Percentiles rank a stretch among this genome's conserved stretches.
These are phyloP conservation scores for Pantherophis alleghaniensis DNA, from an alignment of 2,797 vertebrate species.

Conservation along the genomic window DNA sequence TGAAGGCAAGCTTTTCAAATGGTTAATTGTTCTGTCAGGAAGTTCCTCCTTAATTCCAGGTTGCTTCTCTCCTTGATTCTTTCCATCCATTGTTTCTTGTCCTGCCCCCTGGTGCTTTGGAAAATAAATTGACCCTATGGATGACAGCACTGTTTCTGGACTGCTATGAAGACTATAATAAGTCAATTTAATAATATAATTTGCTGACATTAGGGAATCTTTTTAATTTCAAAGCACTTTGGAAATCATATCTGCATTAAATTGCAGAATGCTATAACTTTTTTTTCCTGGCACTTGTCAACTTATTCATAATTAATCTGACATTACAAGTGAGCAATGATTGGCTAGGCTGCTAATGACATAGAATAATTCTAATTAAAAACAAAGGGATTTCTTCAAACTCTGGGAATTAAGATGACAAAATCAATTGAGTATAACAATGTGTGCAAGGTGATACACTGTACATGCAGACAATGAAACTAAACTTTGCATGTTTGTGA, in stretches of 20 bases:
- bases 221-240: background rate
- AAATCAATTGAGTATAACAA: background rate
- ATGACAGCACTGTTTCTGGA: background rate
- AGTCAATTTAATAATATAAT: background rate
- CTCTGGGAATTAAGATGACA: background rate
- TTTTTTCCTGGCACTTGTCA: background rate
- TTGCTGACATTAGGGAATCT: background rate
- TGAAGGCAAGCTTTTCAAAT: background rate
- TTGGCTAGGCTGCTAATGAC: background rate
- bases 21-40: background rate
- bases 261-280: background rate
- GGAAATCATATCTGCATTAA: background rate
- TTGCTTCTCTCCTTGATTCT: background rate
- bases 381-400: background rate
- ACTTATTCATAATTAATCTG: background rate
- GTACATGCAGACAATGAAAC: background rate
- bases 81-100: background rate
- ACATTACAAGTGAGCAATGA: background rate
- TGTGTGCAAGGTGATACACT: background rate
- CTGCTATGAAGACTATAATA: background rate
- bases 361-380: background rate
- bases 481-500: background rate
- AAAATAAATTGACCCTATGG: background rate
- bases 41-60: background rate
- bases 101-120: background rate